Conservation (phyloP, 2,888 invertebrate species). For the Ferdinandea cuprea region DNA sequence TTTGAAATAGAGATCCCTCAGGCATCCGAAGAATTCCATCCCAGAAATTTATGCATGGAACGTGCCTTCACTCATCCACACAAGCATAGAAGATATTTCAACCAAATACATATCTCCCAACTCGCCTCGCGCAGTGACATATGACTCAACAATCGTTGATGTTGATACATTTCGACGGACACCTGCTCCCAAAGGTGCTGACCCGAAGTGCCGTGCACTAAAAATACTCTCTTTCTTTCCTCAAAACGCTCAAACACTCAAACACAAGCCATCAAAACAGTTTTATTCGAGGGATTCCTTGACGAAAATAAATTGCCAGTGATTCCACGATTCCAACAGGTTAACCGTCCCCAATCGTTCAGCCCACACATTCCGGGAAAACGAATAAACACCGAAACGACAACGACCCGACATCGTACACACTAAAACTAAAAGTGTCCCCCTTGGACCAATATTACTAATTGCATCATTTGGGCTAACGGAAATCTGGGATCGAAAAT, state of each 20-base stretch:
- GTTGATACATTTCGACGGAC: slow-evolving; percentile 33
- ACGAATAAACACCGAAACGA: slow-evolving; percentile 33
- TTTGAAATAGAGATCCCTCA: slow-evolving; percentile 1
- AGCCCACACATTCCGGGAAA: slow-evolving; percentile 48
- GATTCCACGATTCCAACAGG: slow-evolving; percentile 73
- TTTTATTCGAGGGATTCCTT: slow-evolving; percentile 66
- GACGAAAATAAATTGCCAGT: slow-evolving; percentile 67
- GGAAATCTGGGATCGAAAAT: slow-evolving; percentile 67
- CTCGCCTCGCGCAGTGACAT: too few species aligned
- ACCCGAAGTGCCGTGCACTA: slow-evolving; percentile 48
- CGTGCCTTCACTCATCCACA: slow-evolving; percentile 23
- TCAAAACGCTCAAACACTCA: too few species aligned
- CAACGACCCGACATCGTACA: slow-evolving; percentile 5
- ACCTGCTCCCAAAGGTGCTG: slow-evolving; percentile 63
- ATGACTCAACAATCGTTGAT: slow-evolving; percentile 11
- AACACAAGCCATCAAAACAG: slow-evolving; percentile 67
- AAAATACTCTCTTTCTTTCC: slow-evolving; percentile 43
- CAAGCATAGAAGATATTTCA: slow-evolving; percentile 15
- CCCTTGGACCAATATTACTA: slow-evolving; percentile 74
- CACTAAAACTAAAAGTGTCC: slow-evolving; percentile 72
- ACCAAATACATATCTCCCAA: slow-evolving; percentile 41
- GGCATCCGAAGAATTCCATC: slow-evolving; percentile 27
- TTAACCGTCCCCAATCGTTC: slow-evolving; percentile 60
- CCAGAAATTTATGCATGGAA: slow-evolving; percentile 2
- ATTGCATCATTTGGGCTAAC: slow-evolving; percentile 69